These are phyloP conservation scores for Rallus crepitans DNA, from an alignment of 2,797 vertebrate genomes.

Conservation along the genomic window DNA sequence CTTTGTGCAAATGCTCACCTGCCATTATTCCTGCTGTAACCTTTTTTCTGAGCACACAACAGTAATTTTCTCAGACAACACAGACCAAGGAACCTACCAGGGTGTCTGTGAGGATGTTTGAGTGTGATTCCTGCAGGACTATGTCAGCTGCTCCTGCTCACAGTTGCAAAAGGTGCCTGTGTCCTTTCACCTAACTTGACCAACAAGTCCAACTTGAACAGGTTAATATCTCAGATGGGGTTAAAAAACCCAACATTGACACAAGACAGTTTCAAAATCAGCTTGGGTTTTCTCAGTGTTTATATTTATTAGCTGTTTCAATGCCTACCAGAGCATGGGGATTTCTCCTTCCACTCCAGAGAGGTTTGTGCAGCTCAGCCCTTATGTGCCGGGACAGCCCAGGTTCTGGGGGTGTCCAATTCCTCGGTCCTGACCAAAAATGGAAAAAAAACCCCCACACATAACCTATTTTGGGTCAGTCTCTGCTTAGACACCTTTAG, in stretches of 20 bases:
- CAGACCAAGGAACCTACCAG: background rate
- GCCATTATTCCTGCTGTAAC: accelerated
- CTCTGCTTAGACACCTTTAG: background rate
- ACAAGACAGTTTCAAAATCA: background rate
- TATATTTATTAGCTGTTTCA: background rate
- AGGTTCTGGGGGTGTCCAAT: background rate
- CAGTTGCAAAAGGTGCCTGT: accelerated
- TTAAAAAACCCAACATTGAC: background rate
- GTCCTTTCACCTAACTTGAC: background rate
- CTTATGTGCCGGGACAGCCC: background rate
- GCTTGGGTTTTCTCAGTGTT: background rate
- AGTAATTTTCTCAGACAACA: background rate
- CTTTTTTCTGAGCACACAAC: background rate
- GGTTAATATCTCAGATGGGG: accelerated
- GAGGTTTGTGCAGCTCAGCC: background rate
- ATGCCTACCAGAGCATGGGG: background rate
- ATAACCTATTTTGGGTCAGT: background rate
- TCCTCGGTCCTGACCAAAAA: background rate
- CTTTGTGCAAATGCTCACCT: background rate
- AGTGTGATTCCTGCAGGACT: accelerated
- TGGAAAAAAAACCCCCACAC: background rate
- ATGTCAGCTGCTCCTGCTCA: background rate
- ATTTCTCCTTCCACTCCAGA: background rate
- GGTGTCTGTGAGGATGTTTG: background rate
- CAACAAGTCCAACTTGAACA: background rate